These are phyloP conservation scores for Bothrops jararaca DNA, from an alignment of 2,113 vertebrate genomes.

Conservation along the genomic window DNA sequence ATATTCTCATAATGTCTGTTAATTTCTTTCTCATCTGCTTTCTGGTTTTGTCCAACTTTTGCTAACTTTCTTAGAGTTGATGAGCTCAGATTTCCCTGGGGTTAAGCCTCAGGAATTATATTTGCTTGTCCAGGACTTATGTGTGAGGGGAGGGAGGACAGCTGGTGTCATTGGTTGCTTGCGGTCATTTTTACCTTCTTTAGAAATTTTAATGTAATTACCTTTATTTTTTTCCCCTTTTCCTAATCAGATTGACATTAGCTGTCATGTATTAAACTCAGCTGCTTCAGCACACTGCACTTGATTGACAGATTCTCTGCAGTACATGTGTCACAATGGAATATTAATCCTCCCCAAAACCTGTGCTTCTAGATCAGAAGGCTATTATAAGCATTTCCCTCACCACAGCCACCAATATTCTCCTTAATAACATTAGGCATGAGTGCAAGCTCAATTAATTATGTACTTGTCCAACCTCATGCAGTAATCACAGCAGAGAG, in stretches of 20 bases:
- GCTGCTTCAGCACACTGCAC: slow-evolving; percentile 27
- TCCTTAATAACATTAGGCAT: not conserved
- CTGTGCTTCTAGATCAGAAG: not conserved
- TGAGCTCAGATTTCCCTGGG: slow-evolving; percentile 36
- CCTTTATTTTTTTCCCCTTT: slow-evolving; percentile 40
- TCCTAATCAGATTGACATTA: slow-evolving; percentile 32
- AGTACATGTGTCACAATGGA: slow-evolving; percentile 15
- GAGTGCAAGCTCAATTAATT: not conserved
- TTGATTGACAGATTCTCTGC: slow-evolving; percentile 41
- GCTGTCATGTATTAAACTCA: slow-evolving; percentile 55
- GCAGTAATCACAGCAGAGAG: not conserved
- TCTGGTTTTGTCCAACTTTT: not conserved
- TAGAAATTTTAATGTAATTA: slow-evolving; percentile 51
- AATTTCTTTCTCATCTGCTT: not conserved
- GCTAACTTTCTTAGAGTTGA: slow-evolving; percentile 17
- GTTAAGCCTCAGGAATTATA: not conserved
- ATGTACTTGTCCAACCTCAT: not conserved
- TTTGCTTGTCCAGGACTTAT: not conserved
- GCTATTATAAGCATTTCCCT: not conserved
- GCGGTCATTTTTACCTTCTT: slow-evolving; percentile 40
- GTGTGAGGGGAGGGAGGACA: slow-evolving; percentile 11
- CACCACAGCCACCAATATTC: not conserved
- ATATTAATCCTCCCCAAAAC: not conserved
- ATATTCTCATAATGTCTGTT: not conserved
- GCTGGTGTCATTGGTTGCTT: slow-evolving; percentile 30